Percentiles rank a stretch among this genome's conserved stretches.
These are phyloP conservation scores for Tragelaphus scriptus DNA, from an alignment of 2,113 vertebrate genomes.

Conservation along the genomic window DNA sequence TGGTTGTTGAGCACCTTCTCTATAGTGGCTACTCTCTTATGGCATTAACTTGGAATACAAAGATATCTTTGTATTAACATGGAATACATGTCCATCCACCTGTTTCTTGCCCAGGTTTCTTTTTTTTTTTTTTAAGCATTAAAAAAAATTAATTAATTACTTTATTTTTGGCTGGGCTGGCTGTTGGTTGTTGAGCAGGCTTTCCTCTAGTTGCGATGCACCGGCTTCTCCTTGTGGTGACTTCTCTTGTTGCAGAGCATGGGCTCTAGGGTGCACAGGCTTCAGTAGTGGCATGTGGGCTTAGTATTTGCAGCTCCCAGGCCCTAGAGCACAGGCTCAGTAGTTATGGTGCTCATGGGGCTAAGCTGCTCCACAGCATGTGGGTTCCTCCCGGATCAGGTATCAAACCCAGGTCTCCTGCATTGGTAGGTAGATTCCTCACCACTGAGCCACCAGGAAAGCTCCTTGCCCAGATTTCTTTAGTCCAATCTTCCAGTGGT, in stretches of 20 bases:
- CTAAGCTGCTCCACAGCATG: background rate
- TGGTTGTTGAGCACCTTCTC: background rate
- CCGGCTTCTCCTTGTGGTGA: background rate
- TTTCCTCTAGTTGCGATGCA: accelerated
- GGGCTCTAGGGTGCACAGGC: background rate
- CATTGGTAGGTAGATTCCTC: background rate
- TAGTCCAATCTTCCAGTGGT: background rate
- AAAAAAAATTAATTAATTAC: background rate
- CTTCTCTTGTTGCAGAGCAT: background rate
- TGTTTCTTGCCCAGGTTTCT: background rate
- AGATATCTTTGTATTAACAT: background rate
- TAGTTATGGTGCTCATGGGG: background rate
- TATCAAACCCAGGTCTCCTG: background rate
- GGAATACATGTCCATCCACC: background rate
- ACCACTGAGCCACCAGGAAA: background rate
- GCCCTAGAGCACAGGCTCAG: background rate
- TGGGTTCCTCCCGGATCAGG: background rate
- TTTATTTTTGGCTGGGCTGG: background rate
- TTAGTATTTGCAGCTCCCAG: background rate
- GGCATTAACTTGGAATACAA: background rate
- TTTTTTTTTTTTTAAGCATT: background rate
- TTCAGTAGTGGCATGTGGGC: background rate
- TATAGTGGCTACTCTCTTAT: background rate
- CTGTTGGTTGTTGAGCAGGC: background rate
- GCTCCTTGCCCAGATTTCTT: background rate